These are phyloP conservation scores for Plutella xylostella DNA, from an alignment of 2,888 invertebrate genomes.

Conservation along the genomic window DNA sequence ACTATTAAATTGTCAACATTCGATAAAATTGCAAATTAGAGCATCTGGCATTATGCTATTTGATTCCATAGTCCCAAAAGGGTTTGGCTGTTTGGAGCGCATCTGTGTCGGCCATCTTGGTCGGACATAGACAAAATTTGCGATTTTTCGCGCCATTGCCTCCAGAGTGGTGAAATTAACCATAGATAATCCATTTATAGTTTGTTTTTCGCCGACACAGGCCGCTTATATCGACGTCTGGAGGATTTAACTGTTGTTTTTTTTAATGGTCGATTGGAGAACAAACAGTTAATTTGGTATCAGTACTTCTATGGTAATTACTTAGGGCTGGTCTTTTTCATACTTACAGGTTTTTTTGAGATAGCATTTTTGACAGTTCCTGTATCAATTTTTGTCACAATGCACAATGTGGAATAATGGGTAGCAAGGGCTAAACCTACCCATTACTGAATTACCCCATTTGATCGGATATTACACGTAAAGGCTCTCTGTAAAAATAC, in stretches of 20 bases:
- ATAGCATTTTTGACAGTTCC: too few species aligned
- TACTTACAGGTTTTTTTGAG: too few species aligned
- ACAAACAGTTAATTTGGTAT: too few species aligned
- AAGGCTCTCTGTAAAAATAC: too few species aligned
- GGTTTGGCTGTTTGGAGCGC: constrained; percentile 47
- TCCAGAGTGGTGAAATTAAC: constrained; percentile 52
- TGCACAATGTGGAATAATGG: too few species aligned
- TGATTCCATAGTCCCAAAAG: constrained; percentile 65
- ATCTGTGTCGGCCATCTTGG: constrained; percentile 51
- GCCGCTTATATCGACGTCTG: constrained; percentile 1
- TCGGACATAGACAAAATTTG: constrained; percentile 52
- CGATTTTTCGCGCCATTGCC: constrained; percentile 62
- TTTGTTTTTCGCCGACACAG: background rate
- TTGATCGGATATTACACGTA: too few species aligned
- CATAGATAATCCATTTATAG: constrained; percentile 38
- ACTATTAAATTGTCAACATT: constrained; percentile 55
- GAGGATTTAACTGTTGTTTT: background rate
- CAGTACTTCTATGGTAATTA: too few species aligned
- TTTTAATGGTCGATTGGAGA: background rate
- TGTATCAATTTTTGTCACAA: too few species aligned
- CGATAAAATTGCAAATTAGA: constrained; percentile 49
- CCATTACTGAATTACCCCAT: too few species aligned
- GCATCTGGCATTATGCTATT: constrained; percentile 48
- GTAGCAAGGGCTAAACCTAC: too few species aligned
- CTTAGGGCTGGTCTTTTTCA: too few species aligned